phyloP scores from a whole-genome alignment of 2,888 invertebrate genomes.

The Chorisops tibialis region DNA sequence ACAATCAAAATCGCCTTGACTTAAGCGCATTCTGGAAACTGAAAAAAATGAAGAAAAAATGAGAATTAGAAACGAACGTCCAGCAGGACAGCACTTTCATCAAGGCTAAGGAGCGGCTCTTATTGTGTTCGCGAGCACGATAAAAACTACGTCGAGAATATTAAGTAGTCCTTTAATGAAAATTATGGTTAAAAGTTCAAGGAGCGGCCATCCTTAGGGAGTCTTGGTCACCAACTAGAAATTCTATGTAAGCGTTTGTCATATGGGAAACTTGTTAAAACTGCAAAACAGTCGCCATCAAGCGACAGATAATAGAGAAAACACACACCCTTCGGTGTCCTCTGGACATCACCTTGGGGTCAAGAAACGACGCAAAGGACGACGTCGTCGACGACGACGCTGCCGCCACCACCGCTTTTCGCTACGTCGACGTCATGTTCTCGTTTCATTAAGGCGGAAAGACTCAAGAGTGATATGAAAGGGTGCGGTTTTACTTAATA shows the following conservation, averaged over 20 bases:
- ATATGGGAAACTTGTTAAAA: slow-evolving; percentile 2
- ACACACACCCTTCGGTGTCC: slow-evolving; percentile 30
- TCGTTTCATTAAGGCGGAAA: slow-evolving; percentile 32
- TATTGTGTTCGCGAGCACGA: slow-evolving; percentile 17
- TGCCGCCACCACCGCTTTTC: too few relatives aligned
- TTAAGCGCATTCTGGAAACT: slow-evolving; percentile 30
- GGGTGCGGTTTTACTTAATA: slow-evolving; percentile 34
- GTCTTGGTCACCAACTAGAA: slow-evolving; percentile 31
- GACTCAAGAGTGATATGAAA: slow-evolving; percentile 26
- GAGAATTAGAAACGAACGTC: neutral
- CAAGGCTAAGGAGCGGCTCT: slow-evolving; percentile 29
- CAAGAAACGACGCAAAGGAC: slow-evolving; percentile 30
- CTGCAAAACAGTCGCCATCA: neutral
- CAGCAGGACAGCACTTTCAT: neutral
- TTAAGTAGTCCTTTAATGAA: slow-evolving; percentile 32
- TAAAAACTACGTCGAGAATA: slow-evolving; percentile 22
- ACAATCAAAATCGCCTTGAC: slow-evolving; percentile 29
- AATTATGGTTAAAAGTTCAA: slow-evolving; percentile 33
- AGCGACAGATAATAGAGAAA: slow-evolving; percentile 10
- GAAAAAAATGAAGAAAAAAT: slow-evolving; percentile 13
- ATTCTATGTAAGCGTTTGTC: slow-evolving; percentile 18
- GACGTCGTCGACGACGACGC: neutral
- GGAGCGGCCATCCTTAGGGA: slow-evolving; percentile 37
- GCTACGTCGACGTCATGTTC: slow-evolving; percentile 23
- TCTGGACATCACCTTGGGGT: slow-evolving; percentile 33